Evolutionary conservation across 2,113 vertebrate species (phyloP), one percentile per base, ranked within the genome.

Genomic region (Cathartes aura): DNA sequence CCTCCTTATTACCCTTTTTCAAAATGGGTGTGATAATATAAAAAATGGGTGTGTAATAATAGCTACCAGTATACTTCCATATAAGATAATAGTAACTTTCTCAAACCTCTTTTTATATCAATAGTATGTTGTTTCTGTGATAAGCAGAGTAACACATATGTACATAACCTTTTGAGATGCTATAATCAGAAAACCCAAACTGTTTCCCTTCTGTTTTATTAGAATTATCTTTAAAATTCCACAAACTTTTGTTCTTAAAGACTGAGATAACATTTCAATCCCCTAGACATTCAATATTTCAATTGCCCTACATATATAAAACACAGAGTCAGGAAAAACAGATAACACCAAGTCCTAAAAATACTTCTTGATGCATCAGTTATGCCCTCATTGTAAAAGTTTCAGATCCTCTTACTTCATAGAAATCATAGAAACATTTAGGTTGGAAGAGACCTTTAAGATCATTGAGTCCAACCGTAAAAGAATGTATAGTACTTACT

Each of bases 151-250:
- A 87, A 87, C 21, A 47, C 5, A 42, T 40, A 81, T 23, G 26
- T 42, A 87, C 30, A 23, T 55, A 87, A 55, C 59, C 23, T 75
- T 82, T 62, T 70, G 62, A 75, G 55, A 63, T 75, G 55, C 76
- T 50, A 63, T 70, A 75, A 82, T 75, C 32, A 70, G 68, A 68
- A 87, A 48, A 62, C 18, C 11, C n/a, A 75, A 87, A 81, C 62
- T 42, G 50, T 48, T 92, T 92, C 26, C 53, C 30, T 62, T 87
- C 60, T 85, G 42, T 71, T 91, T 71, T 60, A 74, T 66, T 58
- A 59, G 29, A 60, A 73, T 60, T 68, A 74, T 30, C 30, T 36
- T 81, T 74, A 87, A 67, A 75, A 58, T 19, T 53, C 21, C 36
- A 59, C 26, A 53, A 45, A 56, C 26, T 18, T 30, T 55, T 43